Base-by-base conservation (phyloP, 2,797 vertebrate species). In the Hafferia zeledoni region DNA sequence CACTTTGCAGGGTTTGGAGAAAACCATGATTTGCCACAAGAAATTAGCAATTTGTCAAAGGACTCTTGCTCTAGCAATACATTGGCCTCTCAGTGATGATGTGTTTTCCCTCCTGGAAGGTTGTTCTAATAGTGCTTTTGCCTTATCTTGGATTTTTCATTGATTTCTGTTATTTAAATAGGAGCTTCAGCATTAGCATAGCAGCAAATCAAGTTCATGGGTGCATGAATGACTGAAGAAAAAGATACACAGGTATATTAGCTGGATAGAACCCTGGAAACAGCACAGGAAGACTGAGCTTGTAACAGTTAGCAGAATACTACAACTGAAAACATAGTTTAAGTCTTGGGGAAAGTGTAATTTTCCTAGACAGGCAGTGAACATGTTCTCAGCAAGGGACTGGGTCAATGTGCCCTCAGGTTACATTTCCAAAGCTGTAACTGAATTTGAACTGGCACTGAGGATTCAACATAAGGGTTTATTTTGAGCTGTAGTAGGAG, bases 321-420 rank as follows among this genome's bases (percentile, higher is more conserved):
- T 76, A 22, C 59, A 4, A 1, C 39, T 86, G 67, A 82, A 93
- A 94, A 83, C 10, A 28, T 3, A 64, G 68, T 70, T 63, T 30
- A 70, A 18, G 28, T 47, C 60, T 41, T 52, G 15, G 37, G n/a
- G 33, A 92, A 94, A 70, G n/a, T n/a, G 6, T 81, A 46, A 87
- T 92, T 87, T 95, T 92, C 68, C 46, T 75, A 71, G 82, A 67
- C 60, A 92, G 68, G 43, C 64, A 79, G 41, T 39, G 30, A 79
- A 61, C 76, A 46, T 64, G 52, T 79, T 90, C n/a, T 89, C 79
- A 72, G 72, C 57, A 71, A 94, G 57, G 31, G 53, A 55, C 28
- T 47, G 43, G 61, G 72, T 87, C 83, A 90, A 39, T 44, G 46
- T 86, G 67, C 11, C 76, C 85, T 91, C 41, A 37, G 71, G 75